Evolutionary conservation across 30 jellyfish, hydroid and myxozoan genomes (phyloP).

Genomic region (Aurelia coerulea): DNA sequence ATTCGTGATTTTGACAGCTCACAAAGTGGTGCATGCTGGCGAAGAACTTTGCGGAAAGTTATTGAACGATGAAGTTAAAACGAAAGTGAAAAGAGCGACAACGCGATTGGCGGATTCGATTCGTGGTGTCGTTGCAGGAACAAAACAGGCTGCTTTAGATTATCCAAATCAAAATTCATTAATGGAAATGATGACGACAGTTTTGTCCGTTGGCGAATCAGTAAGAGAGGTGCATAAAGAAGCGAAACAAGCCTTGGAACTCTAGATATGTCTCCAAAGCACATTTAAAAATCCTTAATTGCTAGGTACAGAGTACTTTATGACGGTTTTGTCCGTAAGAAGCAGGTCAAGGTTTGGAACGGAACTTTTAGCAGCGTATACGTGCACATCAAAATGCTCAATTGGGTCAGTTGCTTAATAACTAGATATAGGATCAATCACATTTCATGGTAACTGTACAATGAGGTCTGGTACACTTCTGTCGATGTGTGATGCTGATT

Average conservation of each 20-base stretch:
- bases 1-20: slow-evolving; percentile 96
- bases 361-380: no score
- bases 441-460: no score
- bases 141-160: slow-evolving; percentile 96
- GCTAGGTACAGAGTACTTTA: not conserved
- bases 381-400: no score
- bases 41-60: slow-evolving; percentile 85
- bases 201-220: slow-evolving; percentile 90
- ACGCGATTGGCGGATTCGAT: slow-evolving; percentile 93
- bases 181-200: slow-evolving; percentile 97
- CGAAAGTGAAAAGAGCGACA: slow-evolving; percentile 64
- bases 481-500: no score
- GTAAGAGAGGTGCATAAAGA: slow-evolving; percentile 95
- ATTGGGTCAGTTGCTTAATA: no score
- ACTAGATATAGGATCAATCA: no score
- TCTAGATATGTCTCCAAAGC: not conserved
- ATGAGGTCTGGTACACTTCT: no score
- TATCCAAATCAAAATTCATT: slow-evolving; percentile 86
- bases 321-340: no score
- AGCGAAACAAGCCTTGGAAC: slow-evolving; percentile 81
- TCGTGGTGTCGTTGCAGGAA: slow-evolving; percentile 97
- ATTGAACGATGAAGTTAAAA: slow-evolving; percentile 49
- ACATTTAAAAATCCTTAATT: not conserved
- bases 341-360: no score
- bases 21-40: slow-evolving; percentile 96